phyloP scores from a whole-genome alignment of 2,113 vertebrate species.

The Pogonocichla stellata region DNA sequence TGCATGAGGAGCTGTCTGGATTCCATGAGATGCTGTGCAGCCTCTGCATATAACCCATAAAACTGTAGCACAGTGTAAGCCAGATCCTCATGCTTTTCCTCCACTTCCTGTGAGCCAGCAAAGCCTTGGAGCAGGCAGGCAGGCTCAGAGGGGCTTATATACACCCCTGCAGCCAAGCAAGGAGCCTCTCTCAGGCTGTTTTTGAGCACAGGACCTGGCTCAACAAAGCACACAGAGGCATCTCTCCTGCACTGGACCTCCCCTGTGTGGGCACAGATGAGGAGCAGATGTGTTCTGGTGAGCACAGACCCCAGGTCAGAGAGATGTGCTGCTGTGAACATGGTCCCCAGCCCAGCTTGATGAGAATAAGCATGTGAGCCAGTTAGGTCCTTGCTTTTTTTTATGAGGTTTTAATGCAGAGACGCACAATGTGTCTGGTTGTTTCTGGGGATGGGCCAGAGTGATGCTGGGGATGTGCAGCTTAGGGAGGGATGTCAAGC shows the following conservation, averaged over 20 bases:
- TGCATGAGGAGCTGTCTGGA: background rate
- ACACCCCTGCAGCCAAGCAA: background rate
- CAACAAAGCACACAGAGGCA: background rate
- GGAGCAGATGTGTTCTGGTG: background rate
- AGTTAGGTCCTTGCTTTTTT: background rate
- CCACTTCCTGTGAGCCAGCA: background rate
- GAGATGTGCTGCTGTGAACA: background rate
- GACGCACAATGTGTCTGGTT: background rate
- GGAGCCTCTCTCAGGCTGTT: background rate
- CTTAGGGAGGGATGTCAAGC: background rate
- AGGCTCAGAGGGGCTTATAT: rapidly evolving
- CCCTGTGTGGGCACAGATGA: background rate
- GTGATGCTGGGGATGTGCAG: background rate
- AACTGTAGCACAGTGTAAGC: background rate
- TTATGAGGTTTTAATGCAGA: background rate
- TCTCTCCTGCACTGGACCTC: background rate
- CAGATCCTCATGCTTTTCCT: background rate
- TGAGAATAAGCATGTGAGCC: rapidly evolving
- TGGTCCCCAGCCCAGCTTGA: background rate
- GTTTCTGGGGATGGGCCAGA: background rate
- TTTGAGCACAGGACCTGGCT: background rate
- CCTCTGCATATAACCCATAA: background rate
- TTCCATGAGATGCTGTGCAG: background rate
- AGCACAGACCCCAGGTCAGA: background rate
- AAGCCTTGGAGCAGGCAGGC: background rate